These are phyloP conservation scores for Monomorium pharaonis DNA, from an alignment of 1,140 invertebrate genomes.

Conservation along the genomic window DNA sequence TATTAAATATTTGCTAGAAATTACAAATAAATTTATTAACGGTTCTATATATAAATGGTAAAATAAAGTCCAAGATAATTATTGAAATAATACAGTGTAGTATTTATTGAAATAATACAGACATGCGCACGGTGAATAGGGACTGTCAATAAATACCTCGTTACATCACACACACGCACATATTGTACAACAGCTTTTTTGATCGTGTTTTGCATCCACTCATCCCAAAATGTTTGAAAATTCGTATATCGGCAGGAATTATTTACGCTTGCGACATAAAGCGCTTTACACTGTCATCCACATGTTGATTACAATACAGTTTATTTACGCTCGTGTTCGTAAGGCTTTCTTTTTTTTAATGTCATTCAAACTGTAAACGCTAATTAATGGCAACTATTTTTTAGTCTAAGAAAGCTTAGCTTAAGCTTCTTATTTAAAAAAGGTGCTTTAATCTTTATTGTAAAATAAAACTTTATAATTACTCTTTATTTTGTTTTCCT, in stretches of 20 bases:
- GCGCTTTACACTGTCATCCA: not conserved
- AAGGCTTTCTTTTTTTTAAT: not conserved
- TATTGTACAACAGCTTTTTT: constrained; percentile 16
- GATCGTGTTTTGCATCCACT: not conserved
- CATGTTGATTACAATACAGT: constrained; percentile 9
- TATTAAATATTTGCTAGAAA: constrained; percentile 37
- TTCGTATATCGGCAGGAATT: constrained; percentile 25
- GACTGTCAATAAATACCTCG: constrained; percentile 20
- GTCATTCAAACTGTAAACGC: not conserved
- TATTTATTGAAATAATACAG: constrained; percentile 10
- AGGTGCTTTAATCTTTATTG: not conserved
- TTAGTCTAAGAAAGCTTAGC: not conserved
- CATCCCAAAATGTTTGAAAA: constrained; percentile 34
- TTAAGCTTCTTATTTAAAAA: not conserved
- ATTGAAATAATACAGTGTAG: constrained; percentile 1
- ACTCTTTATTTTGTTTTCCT: not conserved
- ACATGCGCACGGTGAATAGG: not conserved
- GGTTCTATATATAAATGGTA: not conserved
- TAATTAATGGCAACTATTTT: not conserved
- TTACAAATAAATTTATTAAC: constrained; percentile 14
- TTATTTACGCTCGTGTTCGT: not conserved
- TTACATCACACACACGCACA: too few species aligned
- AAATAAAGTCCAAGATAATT: constrained; percentile 30
- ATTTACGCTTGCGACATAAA: constrained; percentile 5
- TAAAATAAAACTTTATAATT: not conserved